phyloP scores from a whole-genome alignment of 1,140 invertebrate genomes.

The Drosophila fuyamai region DNA sequence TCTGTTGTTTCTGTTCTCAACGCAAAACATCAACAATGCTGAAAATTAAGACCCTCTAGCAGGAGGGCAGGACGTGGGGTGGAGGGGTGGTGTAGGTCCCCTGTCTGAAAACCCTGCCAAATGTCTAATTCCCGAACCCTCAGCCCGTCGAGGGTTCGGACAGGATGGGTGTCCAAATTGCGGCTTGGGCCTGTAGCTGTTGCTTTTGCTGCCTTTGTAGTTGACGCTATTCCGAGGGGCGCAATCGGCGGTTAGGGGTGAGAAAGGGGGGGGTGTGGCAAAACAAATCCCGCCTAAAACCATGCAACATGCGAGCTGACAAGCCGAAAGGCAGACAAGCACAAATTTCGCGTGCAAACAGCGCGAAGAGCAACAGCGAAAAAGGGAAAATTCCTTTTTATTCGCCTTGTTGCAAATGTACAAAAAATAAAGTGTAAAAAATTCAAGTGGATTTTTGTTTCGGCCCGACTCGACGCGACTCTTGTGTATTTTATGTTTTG shows the following conservation, averaged over 20 bases:
- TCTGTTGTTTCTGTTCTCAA: constrained; percentile 23
- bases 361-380: constrained; percentile 29
- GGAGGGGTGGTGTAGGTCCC: background rate
- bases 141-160: constrained; percentile 16
- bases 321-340: constrained; percentile 82
- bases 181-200: constrained; percentile 49
- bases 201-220: constrained; percentile 62
- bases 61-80: background rate
- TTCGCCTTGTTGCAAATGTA: constrained; percentile 62
- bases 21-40: constrained; percentile 63
- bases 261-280: background rate
- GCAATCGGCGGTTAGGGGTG: background rate
- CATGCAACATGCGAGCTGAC: constrained; percentile 82
- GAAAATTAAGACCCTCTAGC: constrained; percentile 74
- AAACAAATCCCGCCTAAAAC: constrained; percentile 81
- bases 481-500: constrained; percentile 57
- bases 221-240: constrained; percentile 46
- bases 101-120: constrained; percentile 26
- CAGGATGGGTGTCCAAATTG: constrained; percentile 65
- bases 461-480: constrained; percentile 42
- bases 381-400: constrained; percentile 35
- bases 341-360: constrained; percentile 82
- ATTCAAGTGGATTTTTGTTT: constrained; percentile 83
- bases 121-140: constrained; percentile 43
- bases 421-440: constrained; percentile 82